phyloP scores from a whole-genome alignment of 2,797 vertebrate genomes.

The Tokudaia muenninki region DNA sequence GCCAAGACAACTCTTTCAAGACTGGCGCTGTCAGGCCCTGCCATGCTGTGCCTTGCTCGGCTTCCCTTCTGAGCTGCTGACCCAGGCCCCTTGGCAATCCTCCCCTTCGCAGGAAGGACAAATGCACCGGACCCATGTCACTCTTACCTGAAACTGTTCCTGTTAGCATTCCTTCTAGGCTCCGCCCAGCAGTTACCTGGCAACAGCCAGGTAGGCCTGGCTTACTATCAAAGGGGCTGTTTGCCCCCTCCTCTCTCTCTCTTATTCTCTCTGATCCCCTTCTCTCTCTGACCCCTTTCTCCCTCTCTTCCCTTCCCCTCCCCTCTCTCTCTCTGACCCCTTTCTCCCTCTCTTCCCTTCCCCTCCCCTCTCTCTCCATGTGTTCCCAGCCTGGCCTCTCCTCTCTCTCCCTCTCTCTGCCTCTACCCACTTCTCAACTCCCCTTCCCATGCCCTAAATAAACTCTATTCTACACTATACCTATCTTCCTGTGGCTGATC shows the following conservation, averaged over 20 bases:
- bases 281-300: no score
- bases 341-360: no score
- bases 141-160: neutral
- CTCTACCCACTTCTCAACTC: neutral
- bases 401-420: neutral
- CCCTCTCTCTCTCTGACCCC: neutral
- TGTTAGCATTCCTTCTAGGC: neutral
- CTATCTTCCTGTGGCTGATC: neutral
- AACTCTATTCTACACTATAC: neutral
- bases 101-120: neutral
- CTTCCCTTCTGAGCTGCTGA: neutral
- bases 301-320: no score
- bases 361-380: no score
- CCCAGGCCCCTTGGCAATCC: neutral
- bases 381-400: no score
- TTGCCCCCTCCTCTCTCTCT: neutral
- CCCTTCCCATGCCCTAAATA: neutral
- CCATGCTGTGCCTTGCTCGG: neutral
- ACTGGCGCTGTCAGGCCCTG: neutral
- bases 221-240: neutral
- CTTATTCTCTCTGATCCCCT: neutral
- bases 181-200: neutral
- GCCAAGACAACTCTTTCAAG: conserved; percentile 37
- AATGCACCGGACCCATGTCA: neutral
- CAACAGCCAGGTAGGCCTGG: neutral